Evolutionary conservation across 2,888 invertebrate species (phyloP), one percentile per base, ranked within the genome.

Genomic region (Diaprepes abbreviatus): DNA sequence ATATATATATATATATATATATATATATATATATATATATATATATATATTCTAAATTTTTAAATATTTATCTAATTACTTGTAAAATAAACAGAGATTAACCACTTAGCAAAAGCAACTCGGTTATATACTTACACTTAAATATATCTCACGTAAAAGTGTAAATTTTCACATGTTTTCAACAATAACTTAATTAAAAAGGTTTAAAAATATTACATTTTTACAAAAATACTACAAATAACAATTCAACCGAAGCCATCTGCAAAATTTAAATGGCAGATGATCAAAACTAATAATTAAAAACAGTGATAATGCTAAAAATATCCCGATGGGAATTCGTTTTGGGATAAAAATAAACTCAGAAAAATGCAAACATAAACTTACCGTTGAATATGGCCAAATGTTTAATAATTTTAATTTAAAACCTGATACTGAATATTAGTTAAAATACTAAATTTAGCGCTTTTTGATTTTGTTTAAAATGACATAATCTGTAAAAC

Each of bases 271-370:
- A 50, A 36, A 24, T 62, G 28, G 14, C 62, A 62, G 50, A 33
- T 43, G 35, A 43, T 64, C 33, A 55, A 35, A 31, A 12, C 48
- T 33, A 58, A n/a, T n/a, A n/a, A 66, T 66, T 66, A 58, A 59
- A 65, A 60, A 12, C n/a, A 19, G 45, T 55, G 55, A 64, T 38
- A 59, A 59, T 59, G 48, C 59, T 66, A 66, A 59, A 66, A 59
- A 66, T 66, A 66, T 38, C 24, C 16, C 6, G 33, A 28, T 54
- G 9, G 36, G 48, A 48, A 48, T 48, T 48, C 4, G 28, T 31
- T 28, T 48, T 19, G 14, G 55, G 17, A 33, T 64, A 64, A 64
- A 64, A 55, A 64, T 64, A 55, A 45, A 59, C 43, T 50, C 16
- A 50, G 58, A 24, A 35, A 19, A 21, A 45, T 16, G 7, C 24